Percentiles rank a stretch among this genome's conserved stretches.
Evolutionary conservation across 2,888 invertebrate species (phyloP).

Genomic region (Zootermopsis nevadensis): DNA sequence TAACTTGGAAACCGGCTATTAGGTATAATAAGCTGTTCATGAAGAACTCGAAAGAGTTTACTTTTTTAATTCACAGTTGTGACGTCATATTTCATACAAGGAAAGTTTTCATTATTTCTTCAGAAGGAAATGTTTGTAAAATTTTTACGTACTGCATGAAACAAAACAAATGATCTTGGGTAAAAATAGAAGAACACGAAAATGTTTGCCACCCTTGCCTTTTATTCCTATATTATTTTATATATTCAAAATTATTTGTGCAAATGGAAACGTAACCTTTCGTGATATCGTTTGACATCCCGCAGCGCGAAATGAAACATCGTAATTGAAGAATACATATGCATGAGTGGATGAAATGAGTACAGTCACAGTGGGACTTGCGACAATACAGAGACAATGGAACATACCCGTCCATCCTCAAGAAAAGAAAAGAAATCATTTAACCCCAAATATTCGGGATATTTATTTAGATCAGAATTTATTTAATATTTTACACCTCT

Average conservation of each 20-base stretch:
- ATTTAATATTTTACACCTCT: too few relatives aligned
- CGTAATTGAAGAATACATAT: slow-evolving; percentile 1
- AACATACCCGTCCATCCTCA: too few relatives aligned
- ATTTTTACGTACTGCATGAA: neutral
- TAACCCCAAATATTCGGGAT: too few relatives aligned
- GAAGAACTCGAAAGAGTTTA: too few relatives aligned
- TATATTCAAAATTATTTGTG: neutral
- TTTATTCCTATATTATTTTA: neutral
- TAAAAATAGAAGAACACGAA: neutral
- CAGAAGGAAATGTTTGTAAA: neutral
- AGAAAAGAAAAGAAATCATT: too few relatives aligned
- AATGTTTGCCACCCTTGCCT: neutral
- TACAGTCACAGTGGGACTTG: neutral
- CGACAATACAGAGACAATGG: neutral
- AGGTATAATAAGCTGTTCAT: too few relatives aligned
- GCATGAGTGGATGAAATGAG: neutral
- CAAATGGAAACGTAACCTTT: neutral
- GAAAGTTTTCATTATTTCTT: too few relatives aligned
- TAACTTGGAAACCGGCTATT: too few relatives aligned
- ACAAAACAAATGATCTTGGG: neutral
- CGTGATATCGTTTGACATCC: slow-evolving; percentile 5
- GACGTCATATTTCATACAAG: too few relatives aligned
- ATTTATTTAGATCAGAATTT: too few relatives aligned
- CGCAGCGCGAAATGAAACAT: slow-evolving; percentile 9
- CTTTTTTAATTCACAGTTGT: too few relatives aligned